Conservation (phyloP, 2,888 invertebrate genomes). For the Neoscelio sp. region DNA sequence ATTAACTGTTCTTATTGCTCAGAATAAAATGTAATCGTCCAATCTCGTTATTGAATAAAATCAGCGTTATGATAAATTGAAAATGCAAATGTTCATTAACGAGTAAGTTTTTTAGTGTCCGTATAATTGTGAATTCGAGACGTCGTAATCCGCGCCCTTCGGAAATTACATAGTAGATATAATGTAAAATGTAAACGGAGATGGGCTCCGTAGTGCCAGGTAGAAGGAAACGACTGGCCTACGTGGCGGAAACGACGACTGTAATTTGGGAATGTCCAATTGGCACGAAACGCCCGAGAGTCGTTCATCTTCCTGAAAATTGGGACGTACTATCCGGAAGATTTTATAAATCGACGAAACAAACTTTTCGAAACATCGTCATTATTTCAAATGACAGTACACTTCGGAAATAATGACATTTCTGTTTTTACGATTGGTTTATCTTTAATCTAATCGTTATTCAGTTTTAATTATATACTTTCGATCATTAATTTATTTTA, state of each 20-base stretch:
- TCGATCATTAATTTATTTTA: too few relatives aligned
- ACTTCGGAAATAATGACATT: too few relatives aligned
- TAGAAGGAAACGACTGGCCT: constrained; percentile 62
- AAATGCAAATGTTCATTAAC: not conserved
- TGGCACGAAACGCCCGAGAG: constrained; percentile 69
- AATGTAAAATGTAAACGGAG: constrained; percentile 64
- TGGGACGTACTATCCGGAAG: constrained; percentile 60
- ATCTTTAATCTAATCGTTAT: too few relatives aligned
- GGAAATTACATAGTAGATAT: constrained; percentile 61
- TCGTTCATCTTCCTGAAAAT: constrained; percentile 69
- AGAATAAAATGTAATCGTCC: too few relatives aligned
- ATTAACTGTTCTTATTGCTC: too few relatives aligned
- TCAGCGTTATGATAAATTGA: too few relatives aligned
- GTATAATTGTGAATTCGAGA: constrained; percentile 42
- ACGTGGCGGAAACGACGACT: constrained; percentile 69
- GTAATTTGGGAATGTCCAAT: constrained; percentile 72
- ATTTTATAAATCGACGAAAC: constrained; percentile 37
- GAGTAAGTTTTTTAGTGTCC: not conserved
- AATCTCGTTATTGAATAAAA: too few relatives aligned
- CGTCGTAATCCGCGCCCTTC: constrained; percentile 42
- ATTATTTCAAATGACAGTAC: too few relatives aligned
- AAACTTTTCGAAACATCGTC: constrained; percentile 24
- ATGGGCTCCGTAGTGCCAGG: constrained; percentile 57
- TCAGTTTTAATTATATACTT: too few relatives aligned
- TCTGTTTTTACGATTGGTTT: too few relatives aligned